Evolutionary conservation across 2,797 vertebrate genomes (phyloP).

Genomic region (Neomorphus geoffroyi): DNA sequence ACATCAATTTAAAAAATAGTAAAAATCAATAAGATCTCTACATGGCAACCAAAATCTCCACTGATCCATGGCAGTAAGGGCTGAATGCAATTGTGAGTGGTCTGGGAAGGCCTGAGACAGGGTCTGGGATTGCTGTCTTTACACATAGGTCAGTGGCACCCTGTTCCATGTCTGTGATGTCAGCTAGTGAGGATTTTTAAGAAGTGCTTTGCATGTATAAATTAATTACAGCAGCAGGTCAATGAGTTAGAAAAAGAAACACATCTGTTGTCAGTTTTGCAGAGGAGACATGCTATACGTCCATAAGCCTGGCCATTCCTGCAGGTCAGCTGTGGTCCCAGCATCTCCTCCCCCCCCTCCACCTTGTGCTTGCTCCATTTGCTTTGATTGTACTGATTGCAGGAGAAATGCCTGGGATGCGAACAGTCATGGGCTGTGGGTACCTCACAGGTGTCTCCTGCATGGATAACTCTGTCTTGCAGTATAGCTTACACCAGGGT

Average conservation of each 20-base stretch:
- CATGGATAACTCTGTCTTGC: background rate
- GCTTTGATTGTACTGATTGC: background rate
- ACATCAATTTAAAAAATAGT: background rate
- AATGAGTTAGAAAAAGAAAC: background rate
- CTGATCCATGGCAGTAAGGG: background rate
- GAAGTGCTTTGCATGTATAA: background rate
- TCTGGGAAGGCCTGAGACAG: background rate
- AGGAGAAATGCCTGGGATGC: background rate
- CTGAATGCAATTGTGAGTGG: accelerated
- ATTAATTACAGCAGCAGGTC: background rate
- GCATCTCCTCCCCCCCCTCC: background rate
- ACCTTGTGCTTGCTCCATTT: background rate
- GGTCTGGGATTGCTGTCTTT: background rate
- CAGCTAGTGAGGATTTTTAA: background rate
- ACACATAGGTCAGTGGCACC: background rate
- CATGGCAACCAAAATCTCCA: background rate
- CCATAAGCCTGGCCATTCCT: background rate
- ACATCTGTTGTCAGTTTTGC: background rate
- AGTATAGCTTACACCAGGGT: accelerated
- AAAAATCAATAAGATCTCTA: background rate
- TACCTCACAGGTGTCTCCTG: background rate
- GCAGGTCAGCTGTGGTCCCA: background rate
- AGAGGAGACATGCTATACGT: background rate
- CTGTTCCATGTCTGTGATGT: background rate
- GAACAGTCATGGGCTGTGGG: accelerated